Evolutionary conservation across 2,797 vertebrate species (phyloP), one percentile per base, ranked within the genome.

Genomic region (Phalanger gymnotis): DNA sequence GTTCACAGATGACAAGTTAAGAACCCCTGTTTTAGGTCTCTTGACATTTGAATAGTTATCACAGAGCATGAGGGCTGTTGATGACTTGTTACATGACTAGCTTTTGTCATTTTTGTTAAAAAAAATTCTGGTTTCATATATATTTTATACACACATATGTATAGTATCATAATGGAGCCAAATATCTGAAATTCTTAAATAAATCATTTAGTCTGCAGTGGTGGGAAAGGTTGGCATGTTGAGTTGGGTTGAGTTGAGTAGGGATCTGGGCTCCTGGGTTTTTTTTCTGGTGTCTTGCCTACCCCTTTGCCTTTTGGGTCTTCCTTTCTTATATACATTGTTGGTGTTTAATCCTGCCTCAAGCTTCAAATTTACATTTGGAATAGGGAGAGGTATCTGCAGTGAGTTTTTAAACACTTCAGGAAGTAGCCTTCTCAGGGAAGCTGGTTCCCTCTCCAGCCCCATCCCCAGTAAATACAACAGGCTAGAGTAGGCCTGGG

Each of bases 171-270:
- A 55, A 54, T 54, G 30, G 31, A 92, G 6, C n/a, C 90, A 73
- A 92, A 94, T 58, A 53, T 66, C 90, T 73, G 58, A 91, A 52
- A 51, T 16, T 87, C 5, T 51, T 22, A 53, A 87, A 27, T 1
- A 87, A 93, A 94, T 40, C 54, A n/a, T 87, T 94, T 92, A 54
- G 73, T 53, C 95, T 73, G 81, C 10, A 53, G 57, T 90, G 58
- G 13, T 61, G 90, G 94, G 53, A 92, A 92, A 96, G 40, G 14
- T 28, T n/a, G 91, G 52, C 4, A 11, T 91, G 51, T 81, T 91
- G 55, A 61, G 25, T 52, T 55, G 58, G 91, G 54, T 89, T 91
- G 92, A 1, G 92, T 40, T 54, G 27, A 30, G 47, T 56, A 81
- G 14, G 47, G 30, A 58, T 58, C 7, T 58, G 12, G 13, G 51